Percentiles rank a stretch among this genome's conserved stretches.
Conservation (phyloP, 2,888 invertebrate genomes). For the Phaonia tiefii region DNA sequence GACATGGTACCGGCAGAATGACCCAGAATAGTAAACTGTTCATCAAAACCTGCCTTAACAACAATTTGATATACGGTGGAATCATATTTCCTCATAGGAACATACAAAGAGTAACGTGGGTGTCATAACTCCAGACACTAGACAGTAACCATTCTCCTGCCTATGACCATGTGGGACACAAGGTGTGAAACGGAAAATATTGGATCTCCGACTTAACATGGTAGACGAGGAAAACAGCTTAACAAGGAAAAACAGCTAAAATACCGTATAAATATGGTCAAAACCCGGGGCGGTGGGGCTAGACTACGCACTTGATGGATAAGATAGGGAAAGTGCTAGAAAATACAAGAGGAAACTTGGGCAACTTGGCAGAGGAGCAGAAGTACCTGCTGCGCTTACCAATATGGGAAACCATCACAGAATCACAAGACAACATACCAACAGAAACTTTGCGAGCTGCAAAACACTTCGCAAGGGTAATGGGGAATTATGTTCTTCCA, state of each 20-base stretch:
- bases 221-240: background rate
- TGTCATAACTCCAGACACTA: background rate
- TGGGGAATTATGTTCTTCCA: no score
- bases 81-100: no score
- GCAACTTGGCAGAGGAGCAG: no score
- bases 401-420: no score
- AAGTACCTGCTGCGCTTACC: no score
- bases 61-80: background rate
- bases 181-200: background rate
- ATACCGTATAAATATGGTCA: background rate
- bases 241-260: background rate
- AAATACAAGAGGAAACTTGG: no score
- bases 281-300: background rate
- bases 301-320: no score
- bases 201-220: constrained; percentile 8
- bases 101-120: no score
- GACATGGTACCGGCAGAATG: background rate
- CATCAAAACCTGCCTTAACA: background rate
- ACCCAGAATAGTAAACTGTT: background rate
- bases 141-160: background rate
- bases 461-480: no score
- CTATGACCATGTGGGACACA: background rate
- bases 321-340: no score
- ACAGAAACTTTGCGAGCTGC: no score
- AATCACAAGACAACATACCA: no score